These are phyloP conservation scores for Choristoneura fumiferana DNA, from an alignment of 1,140 invertebrate genomes.

Conservation along the genomic window DNA sequence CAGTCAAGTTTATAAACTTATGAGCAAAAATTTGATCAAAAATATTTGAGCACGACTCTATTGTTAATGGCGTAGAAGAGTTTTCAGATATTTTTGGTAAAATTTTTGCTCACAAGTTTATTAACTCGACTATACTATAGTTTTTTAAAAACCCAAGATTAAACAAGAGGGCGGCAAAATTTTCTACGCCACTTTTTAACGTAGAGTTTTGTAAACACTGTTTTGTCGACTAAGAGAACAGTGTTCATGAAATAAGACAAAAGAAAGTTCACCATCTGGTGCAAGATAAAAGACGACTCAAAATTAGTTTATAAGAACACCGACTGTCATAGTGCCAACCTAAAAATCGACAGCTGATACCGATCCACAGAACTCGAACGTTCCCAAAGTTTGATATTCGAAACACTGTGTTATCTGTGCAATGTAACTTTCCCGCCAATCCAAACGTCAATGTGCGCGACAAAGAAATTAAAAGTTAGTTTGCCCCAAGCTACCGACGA, in stretches of 20 bases:
- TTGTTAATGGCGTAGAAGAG: too few relatives aligned
- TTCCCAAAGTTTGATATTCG: not conserved
- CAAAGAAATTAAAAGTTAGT: not conserved
- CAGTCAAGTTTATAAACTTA: too few relatives aligned
- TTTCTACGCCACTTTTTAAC: too few relatives aligned
- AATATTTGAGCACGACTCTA: too few relatives aligned
- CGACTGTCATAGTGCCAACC: not conserved
- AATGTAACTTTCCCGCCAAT: not conserved
- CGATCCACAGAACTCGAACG: not conserved
- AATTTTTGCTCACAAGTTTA: too few relatives aligned
- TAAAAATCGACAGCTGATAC: not conserved
- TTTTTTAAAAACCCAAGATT: too few relatives aligned
- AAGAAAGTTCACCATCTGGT: not conserved
- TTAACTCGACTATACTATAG: too few relatives aligned
- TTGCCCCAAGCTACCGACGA: not conserved
- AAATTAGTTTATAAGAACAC: not conserved
- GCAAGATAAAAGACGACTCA: not conserved
- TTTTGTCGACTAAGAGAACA: too few relatives aligned
- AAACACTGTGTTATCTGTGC: not conserved
- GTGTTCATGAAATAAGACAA: not conserved
- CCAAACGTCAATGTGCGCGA: not conserved
- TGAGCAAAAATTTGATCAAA: too few relatives aligned
- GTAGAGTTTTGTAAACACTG: too few relatives aligned
- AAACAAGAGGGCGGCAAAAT: too few relatives aligned
- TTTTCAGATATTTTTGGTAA: too few relatives aligned